Base-by-base conservation (phyloP, 2,888 invertebrate genomes). In the Adelognathus sp. region DNA sequence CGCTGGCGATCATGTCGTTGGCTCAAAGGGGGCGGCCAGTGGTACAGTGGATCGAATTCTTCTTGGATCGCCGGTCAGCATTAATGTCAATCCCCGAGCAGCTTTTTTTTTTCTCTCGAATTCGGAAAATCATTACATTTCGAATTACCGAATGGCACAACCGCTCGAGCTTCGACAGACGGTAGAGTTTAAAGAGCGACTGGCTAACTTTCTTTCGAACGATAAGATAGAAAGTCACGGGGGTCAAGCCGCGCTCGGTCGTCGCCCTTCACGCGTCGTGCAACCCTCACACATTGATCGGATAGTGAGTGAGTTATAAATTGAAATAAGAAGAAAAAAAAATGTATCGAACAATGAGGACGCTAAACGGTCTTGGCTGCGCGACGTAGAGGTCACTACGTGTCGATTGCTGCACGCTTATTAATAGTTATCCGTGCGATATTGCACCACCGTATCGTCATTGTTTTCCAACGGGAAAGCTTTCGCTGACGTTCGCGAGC, bases 321-420 rank as follows among this genome's bases (percentile, higher is more conserved):
- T 4, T 9, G 7, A 61, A 29, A 60, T 24, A 61, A 52, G 16
- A 54, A 14, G 64, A 31, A 44, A 56, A 64, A 52, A 36, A n/a
- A 29, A n/a, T 7, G 27, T 58, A 46, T 66, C 27, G 52, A 46
- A 21, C 46, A 46, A 18, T 66, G n/a, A n/a, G 24, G 21, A 18
- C 31, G 14, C 44, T 46, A 52, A n/a, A 46, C 33, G n/a, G 50
- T 61, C 33, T 18, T 50, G 46, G 36, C n/a, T 58, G 50, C 31
- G 58, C 44, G 63, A 52, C 58, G 70, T 76, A 80, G 80, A 86
- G 84, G 82, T 84, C 85, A 84, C 83, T 84, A 79, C 85, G 83
- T 88, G 87, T 88, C 88, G 88, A 89, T 86, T 86, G 85, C 82
- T 86, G 85, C 86, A 85, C 83, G 80, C 83, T 86, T 88, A 89